phyloP scores from a whole-genome alignment of 1,140 invertebrate genomes.

The Drosophila simulans region DNA sequence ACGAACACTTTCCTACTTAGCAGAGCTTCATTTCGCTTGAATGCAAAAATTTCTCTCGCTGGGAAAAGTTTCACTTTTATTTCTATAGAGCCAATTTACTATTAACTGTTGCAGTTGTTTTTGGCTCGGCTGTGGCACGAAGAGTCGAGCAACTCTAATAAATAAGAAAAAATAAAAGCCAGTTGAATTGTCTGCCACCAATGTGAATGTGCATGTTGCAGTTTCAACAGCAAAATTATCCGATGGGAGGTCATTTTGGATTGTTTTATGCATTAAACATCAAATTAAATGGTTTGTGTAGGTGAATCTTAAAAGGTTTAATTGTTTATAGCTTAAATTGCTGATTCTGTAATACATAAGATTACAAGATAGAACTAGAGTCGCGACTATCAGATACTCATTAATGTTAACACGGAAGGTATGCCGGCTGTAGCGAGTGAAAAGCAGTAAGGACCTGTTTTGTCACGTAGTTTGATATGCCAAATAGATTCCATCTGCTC shows the following conservation, averaged over 20 bases:
- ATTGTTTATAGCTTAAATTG: no score
- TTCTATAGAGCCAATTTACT: slow-evolving; percentile 63
- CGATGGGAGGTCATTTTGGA: slow-evolving; percentile 5
- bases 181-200: slow-evolving; percentile 59
- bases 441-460: no score
- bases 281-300: no score
- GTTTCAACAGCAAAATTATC: slow-evolving; percentile 24
- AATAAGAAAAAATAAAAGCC: slow-evolving; percentile 80
- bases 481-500: no score
- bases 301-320: no score
- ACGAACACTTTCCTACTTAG: slow-evolving; percentile 37
- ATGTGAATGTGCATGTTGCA: slow-evolving; percentile 39
- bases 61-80: slow-evolving; percentile 80
- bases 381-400: no score
- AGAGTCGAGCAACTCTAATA: slow-evolving; percentile 58
- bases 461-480: no score
- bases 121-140: slow-evolving; percentile 42
- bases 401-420: no score
- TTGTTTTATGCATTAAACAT: neutral
- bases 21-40: slow-evolving; percentile 19
- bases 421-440: no score
- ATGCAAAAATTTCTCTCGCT: slow-evolving; percentile 73
- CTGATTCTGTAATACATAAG: no score
- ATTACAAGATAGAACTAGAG: no score
- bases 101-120: slow-evolving; percentile 20